Evolutionary conservation across 23 tunicate genomes (phyloP), one percentile per base, ranked within the genome.

Genomic region (Ciona savignyi): DNA sequence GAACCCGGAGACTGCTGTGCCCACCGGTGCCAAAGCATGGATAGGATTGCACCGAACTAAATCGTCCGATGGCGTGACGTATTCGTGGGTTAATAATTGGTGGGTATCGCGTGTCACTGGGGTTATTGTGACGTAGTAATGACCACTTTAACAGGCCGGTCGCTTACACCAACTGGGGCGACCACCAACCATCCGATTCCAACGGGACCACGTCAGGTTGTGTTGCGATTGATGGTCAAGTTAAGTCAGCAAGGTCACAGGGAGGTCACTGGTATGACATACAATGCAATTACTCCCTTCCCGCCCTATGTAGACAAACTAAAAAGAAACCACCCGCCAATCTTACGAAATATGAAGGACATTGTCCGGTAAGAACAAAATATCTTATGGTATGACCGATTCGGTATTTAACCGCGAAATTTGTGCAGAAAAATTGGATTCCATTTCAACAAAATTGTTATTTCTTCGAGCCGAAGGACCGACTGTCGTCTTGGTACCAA

Each of bases 71-170:
- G 75, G 67, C 22, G 33, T 66, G 20, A 35, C 49, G 22, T 90
- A 78, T 70, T 2, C 62, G 24, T 90, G 97, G 97, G 65, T 34
- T 3, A 74, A 79, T 33, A 49, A 63, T 33, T 90, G 97, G 97
- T 90, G 70, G 72, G 51, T 28, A 2, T n/a, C n/a, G n/a, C n/a
- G n/a, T n/a, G n/a, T n/a, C n/a, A n/a, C n/a, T n/a, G n/a, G n/a
- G n/a, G n/a, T n/a, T n/a, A n/a, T n/a, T n/a, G n/a, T n/a, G n/a
- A n/a, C n/a, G n/a, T n/a, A n/a, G n/a, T n/a, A n/a, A n/a, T n/a
- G n/a, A n/a, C n/a, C n/a, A n/a, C n/a, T 15, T 15, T 62, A 31
- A 31, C 77, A 90, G 97, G 97, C 97, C 90, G 23, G 85, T 88
- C 4, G 25, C 64, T 1, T 80, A 27, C 72, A 80, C 97, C 2